Conservation (phyloP, 2,797 vertebrate species). For the Threskiornis aethiopicus region DNA sequence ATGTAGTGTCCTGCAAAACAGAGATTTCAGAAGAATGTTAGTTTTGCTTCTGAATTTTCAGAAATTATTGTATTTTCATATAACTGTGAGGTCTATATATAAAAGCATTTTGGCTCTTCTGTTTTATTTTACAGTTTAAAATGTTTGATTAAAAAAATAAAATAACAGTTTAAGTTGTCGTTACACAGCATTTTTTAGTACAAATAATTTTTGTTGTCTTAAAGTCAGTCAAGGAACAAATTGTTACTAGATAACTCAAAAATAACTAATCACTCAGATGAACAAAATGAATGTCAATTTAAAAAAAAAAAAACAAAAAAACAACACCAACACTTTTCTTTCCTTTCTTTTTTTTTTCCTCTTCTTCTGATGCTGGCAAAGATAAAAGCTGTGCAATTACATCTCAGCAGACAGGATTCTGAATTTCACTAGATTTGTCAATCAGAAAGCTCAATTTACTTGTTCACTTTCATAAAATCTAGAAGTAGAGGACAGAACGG, state of each 20-base stretch:
- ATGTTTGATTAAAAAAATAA: neutral
- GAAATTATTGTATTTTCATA: neutral
- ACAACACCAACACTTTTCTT: neutral
- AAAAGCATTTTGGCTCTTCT: neutral
- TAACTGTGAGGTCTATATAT: neutral
- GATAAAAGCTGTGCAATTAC: slow-evolving; percentile 32
- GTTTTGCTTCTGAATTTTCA: neutral
- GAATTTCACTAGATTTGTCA: slow-evolving; percentile 41
- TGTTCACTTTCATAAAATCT: slow-evolving; percentile 18
- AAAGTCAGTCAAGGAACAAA: neutral
- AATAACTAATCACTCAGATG: neutral
- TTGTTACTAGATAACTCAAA: neutral
- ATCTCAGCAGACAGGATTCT: neutral
- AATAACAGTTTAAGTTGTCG: neutral
- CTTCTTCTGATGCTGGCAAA: neutral
- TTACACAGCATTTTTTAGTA: neutral
- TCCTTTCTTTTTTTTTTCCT: neutral
- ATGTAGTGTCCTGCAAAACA: neutral
- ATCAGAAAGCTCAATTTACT: slow-evolving; percentile 39
- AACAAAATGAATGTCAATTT: neutral
- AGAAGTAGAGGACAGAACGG: neutral
- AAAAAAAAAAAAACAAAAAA: neutral
- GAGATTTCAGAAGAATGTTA: neutral
- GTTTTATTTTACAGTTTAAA: neutral
- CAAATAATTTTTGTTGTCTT: neutral